Conservation (phyloP, 2,888 invertebrate species). For the Spilarctia lutea region DNA sequence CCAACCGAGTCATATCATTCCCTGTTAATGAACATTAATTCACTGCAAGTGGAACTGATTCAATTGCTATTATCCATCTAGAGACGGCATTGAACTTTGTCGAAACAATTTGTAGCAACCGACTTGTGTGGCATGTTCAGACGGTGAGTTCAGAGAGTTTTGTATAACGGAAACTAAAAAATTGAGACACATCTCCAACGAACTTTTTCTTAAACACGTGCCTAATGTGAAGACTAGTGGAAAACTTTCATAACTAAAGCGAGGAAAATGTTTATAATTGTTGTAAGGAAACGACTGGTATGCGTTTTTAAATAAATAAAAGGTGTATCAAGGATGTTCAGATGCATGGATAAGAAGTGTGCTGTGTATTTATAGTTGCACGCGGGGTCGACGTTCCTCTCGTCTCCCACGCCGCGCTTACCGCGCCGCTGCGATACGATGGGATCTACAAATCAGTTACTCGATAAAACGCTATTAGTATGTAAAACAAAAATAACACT, state of each 20-base stretch:
- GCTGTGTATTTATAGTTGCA: conserved; percentile 81
- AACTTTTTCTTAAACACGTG: conserved; percentile 2
- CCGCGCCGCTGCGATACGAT: conserved; percentile 53
- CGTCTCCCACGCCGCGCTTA: conserved; percentile 78
- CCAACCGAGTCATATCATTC: conserved; percentile 69
- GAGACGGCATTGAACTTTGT: conserved; percentile 81
- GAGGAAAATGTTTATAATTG: neutral
- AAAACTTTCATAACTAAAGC: neutral
- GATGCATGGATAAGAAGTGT: conserved; percentile 72
- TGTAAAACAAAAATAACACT: conserved; percentile 31
- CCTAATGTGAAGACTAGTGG: neutral
- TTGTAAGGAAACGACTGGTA: conserved; percentile 14
- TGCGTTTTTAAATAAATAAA: conserved; percentile 34
- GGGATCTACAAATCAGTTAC: conserved; percentile 68
- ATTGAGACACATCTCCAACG: conserved; percentile 27
- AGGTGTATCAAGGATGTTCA: conserved; percentile 62
- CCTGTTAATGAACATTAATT: conserved; percentile 82
- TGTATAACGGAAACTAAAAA: conserved; percentile 49
- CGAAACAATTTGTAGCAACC: conserved; percentile 71
- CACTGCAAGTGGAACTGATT: conserved; percentile 85
- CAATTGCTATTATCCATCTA: conserved; percentile 82
- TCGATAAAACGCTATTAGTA: conserved; percentile 54
- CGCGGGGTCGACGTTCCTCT: conserved; percentile 82
- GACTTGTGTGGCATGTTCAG: conserved; percentile 52
- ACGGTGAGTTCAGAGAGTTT: conserved; percentile 48